Percentiles rank a stretch among this genome's conserved stretches.
phyloP scores from a whole-genome alignment of 2,888 invertebrate genomes.

The Ectropis crepuscularia region DNA sequence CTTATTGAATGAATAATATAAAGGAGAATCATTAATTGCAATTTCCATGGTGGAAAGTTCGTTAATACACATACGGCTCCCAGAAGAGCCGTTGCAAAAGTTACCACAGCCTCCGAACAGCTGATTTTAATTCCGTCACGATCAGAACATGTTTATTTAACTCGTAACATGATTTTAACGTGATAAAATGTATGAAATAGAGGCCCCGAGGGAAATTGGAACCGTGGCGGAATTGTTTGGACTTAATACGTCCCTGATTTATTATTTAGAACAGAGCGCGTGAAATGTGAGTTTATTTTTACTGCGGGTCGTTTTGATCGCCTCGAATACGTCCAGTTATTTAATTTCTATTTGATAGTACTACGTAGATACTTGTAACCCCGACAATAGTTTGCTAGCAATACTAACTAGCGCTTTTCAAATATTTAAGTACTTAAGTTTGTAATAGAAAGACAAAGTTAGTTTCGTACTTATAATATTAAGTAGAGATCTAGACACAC shows the following conservation, averaged over 20 bases:
- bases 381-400: too few relatives aligned
- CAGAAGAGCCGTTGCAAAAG: neutral
- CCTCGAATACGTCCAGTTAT: neutral
- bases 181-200: slow-evolving; percentile 28
- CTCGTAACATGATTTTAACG: slow-evolving; percentile 8
- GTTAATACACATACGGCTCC: neutral
- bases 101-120: slow-evolving; percentile 2
- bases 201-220: slow-evolving; percentile 24
- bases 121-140: slow-evolving; percentile 10
- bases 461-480: too few relatives aligned
- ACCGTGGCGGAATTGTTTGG: slow-evolving; percentile 17
- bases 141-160: slow-evolving; percentile 19
- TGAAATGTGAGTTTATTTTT: slow-evolving; percentile 16
- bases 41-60: too few relatives aligned
- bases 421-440: too few relatives aligned
- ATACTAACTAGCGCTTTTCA: too few relatives aligned
- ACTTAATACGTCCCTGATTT: slow-evolving; percentile 26
- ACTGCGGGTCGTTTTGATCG: slow-evolving; percentile 9
- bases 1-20: too few relatives aligned
- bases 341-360: neutral
- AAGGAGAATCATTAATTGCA: too few relatives aligned
- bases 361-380: too few relatives aligned
- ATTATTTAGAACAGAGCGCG: slow-evolving; percentile 16
- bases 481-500: too few relatives aligned
- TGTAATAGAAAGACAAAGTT: too few relatives aligned